Evolutionary conservation across 2,113 vertebrate species (phyloP).

Genomic region (Lepus americanus): DNA sequence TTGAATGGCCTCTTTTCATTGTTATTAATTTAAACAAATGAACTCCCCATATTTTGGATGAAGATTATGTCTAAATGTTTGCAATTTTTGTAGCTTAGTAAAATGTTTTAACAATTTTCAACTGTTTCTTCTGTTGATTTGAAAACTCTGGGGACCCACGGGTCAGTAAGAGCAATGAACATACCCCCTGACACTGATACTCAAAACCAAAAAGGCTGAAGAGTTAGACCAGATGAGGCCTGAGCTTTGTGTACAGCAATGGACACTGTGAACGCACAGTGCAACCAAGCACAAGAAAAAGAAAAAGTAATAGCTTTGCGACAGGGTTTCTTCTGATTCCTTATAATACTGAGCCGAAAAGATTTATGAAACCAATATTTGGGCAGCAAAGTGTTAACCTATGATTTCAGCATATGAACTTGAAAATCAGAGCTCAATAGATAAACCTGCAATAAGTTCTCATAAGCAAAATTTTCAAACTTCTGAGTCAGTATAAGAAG

Average conservation of each 20-base stretch:
- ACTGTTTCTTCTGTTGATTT: not conserved
- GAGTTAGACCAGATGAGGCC: fast-evolving
- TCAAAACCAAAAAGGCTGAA: not conserved
- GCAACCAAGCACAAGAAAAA: not conserved
- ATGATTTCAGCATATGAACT: not conserved
- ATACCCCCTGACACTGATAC: not conserved
- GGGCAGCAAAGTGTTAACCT: not conserved
- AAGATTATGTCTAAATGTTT: not conserved
- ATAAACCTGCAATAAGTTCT: not conserved
- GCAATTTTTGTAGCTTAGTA: not conserved
- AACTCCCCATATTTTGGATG: not conserved
- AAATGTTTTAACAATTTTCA: not conserved
- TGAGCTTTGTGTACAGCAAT: not conserved
- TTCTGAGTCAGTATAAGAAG: not conserved
- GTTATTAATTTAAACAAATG: not conserved
- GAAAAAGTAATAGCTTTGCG: no score
- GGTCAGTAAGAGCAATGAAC: not conserved
- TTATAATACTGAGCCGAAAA: not conserved
- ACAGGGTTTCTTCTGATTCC: not conserved
- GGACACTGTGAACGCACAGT: not conserved
- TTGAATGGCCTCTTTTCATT: not conserved
- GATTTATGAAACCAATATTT: not conserved
- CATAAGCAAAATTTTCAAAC: not conserved
- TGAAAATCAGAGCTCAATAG: not conserved
- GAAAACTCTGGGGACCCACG: not conserved